These are phyloP conservation scores for Oostethus manadensis DNA, from an alignment of 2,113 vertebrate genomes.

Conservation along the genomic window DNA sequence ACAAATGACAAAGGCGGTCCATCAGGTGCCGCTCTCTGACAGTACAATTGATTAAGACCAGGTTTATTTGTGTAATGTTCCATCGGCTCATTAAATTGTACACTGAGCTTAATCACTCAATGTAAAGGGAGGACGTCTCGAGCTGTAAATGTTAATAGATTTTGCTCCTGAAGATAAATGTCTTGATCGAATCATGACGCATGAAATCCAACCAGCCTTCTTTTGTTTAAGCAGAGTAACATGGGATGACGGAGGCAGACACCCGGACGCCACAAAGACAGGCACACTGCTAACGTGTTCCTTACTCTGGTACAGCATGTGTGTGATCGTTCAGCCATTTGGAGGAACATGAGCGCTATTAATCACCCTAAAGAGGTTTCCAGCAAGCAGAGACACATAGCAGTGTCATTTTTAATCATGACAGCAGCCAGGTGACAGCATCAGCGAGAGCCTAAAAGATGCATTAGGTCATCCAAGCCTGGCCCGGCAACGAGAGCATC, in stretches of 20 bases:
- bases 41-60: conserved; percentile 28
- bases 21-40: background rate
- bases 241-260: conserved; percentile 71
- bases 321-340: conserved; percentile 38
- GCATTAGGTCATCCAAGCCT: background rate
- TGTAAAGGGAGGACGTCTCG: conserved; percentile 15
- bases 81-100: conserved; percentile 32
- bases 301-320: conserved; percentile 4
- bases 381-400: conserved; percentile 10
- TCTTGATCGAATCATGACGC: conserved; percentile 32
- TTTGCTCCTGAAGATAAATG: conserved; percentile 50
- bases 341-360: conserved; percentile 17
- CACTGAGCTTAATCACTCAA: background rate
- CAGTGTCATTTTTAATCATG: conserved; percentile 39
- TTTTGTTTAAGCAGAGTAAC: conserved; percentile 59
- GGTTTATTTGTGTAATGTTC: conserved; percentile 19
- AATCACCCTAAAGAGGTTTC: conserved; percentile 24
- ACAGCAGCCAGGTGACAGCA: background rate
- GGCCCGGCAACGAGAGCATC: background rate
- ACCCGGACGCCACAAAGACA: conserved; percentile 59
- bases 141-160: conserved; percentile 41
- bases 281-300: conserved; percentile 20
- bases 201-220: conserved; percentile 26
- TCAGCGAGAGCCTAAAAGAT: conserved; percentile 11
- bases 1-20: conserved; percentile 5